Conservation (phyloP, 2,113 vertebrate genomes). For the Platichthys flesus region DNA sequence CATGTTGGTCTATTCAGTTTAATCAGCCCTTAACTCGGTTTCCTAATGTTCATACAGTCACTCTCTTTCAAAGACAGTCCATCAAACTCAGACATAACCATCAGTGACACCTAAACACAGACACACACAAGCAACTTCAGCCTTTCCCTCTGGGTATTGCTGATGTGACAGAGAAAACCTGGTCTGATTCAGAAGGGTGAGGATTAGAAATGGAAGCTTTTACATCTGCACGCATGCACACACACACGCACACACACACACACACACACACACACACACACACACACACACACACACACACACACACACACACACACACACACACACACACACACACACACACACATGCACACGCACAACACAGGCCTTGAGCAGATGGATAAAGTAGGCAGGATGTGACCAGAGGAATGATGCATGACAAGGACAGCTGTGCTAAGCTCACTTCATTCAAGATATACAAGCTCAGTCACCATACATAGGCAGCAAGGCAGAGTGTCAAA, state of each 20-base stretch:
- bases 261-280: neutral
- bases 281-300: neutral
- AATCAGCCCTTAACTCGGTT: conserved; percentile 36
- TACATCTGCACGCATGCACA: conserved; percentile 29
- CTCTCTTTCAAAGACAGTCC: conserved; percentile 39
- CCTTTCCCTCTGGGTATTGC: conserved; percentile 52
- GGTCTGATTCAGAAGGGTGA: conserved; percentile 53
- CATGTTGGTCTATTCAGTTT: conserved; percentile 16
- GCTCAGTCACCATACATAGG: conserved; percentile 53
- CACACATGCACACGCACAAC: neutral
- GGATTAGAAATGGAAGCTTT: conserved; percentile 58
- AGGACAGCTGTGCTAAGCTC: conserved; percentile 73
- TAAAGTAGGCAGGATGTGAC: conserved; percentile 65
- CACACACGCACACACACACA: neutral
- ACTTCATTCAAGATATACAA: conserved; percentile 70
- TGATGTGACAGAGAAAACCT: conserved; percentile 61
- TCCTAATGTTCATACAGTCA: conserved; percentile 46
- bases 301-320: conserved; percentile 3
- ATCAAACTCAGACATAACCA: conserved; percentile 47
- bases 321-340: neutral
- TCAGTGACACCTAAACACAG: conserved; percentile 25
- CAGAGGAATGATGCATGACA: conserved; percentile 77
- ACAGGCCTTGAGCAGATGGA: conserved; percentile 66
- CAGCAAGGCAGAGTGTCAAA: conserved; percentile 46
- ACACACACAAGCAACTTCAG: conserved; percentile 47